Base-by-base conservation (phyloP, 2,113 vertebrate species). In the Henicopernis longicauda region DNA sequence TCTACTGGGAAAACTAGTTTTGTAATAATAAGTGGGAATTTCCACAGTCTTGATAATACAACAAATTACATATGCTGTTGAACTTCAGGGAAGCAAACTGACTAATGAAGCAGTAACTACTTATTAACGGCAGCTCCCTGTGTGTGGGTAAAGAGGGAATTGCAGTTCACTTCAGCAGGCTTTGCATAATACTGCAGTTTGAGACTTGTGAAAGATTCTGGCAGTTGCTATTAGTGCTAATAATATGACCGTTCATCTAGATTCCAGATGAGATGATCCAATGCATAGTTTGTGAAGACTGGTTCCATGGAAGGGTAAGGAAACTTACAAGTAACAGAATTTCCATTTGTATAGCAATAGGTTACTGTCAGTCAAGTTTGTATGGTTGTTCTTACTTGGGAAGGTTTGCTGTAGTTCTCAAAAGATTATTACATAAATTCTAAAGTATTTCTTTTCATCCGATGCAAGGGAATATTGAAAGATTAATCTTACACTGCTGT, bases 231-330 rank as follows among this genome's bases (percentile, higher is more conserved):
- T 57, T 69, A 67, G 34, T 74, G 45, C 44, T 93, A 87, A 93
- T 76, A 65, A 57, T 40, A 6, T 34, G 69, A 66, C 55, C 22
- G 14, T 93, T 87, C 8, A 20, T 90, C 81, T 82, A 99, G 99
- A 98, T 98, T 87, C 98, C 98, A 36, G 99, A 99, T 97, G 99
- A 99, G 96, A 99, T 99, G 99, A 99, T 99, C 96, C 99, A 99
- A 11, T 99, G 99, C 92, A 92, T 99, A 65, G 97, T 99, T 82
- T 99, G 99, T 97, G 99, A 99, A 98, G 99, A 99, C 78, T 99
- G 99, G 99, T 99, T 99, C 97, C 99, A 99, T 70, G 98, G 98
- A 92, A 98, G 98, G 98, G 99, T 99, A 98, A 98, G 98, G 72
- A 96, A 85, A 42, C 69, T 65, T 65, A 6, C 38, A 69, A 78